These are phyloP conservation scores for Steinernema scapterisci DNA, from an alignment of 2,888 invertebrate species.

Conservation along the genomic window DNA sequence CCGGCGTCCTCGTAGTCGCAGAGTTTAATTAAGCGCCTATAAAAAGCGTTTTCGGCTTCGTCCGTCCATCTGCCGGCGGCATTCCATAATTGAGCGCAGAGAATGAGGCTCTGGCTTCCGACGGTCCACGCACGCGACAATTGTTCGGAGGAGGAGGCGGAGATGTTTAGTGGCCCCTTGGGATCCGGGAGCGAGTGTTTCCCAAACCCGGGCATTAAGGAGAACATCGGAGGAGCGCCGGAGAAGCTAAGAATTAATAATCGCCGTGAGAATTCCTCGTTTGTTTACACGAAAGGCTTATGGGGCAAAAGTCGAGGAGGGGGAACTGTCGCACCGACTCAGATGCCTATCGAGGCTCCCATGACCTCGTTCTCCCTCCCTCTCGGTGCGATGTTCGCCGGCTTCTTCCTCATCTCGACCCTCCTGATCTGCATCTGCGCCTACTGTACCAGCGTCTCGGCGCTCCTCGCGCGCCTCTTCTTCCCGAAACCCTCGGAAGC, in stretches of 20 bases:
- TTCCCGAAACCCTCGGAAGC: not conserved
- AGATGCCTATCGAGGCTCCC: conserved; percentile 14
- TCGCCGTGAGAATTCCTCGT: conserved; percentile 25
- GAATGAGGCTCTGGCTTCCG: not conserved
- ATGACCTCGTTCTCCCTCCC: conserved; percentile 8
- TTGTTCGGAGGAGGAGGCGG: not conserved
- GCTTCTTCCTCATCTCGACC: conserved; percentile 33
- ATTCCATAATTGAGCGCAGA: conserved; percentile 19
- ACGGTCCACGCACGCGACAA: conserved; percentile 15
- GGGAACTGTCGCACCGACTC: not conserved
- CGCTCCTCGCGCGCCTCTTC: not conserved
- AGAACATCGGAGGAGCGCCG: not conserved
- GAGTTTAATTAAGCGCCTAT: conserved; percentile 33
- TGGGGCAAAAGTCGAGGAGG: not conserved
- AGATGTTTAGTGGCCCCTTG: conserved; percentile 21
- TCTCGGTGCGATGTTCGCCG: conserved; percentile 7
- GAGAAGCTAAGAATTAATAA: conserved; percentile 24
- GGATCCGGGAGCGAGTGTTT: not conserved
- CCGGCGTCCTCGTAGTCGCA: not conserved
- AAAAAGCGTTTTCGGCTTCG: not conserved
- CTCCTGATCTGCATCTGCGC: conserved; percentile 33
- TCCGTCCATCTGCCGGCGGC: conserved; percentile 27
- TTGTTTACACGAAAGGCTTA: conserved; percentile 22
- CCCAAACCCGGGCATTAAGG: not conserved
- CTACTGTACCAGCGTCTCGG: conserved; percentile 23